These are phyloP conservation scores for Mesorhabditis spiculigera DNA, from an alignment of 2,888 invertebrate genomes.

Conservation along the genomic window DNA sequence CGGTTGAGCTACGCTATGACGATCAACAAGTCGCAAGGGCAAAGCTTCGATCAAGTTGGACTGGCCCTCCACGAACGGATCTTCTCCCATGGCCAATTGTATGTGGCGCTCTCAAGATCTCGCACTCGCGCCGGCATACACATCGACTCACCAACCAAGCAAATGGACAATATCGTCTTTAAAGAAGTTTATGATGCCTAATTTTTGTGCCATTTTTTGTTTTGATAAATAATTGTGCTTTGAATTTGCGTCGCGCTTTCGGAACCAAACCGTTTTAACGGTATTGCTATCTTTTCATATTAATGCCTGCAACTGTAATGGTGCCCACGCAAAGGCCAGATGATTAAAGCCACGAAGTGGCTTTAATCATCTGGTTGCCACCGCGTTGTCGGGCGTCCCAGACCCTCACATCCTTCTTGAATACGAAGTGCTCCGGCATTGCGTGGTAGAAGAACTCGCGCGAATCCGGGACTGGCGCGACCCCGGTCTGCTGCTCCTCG, in stretches of 20 bases:
- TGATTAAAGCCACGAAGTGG: too few relatives aligned
- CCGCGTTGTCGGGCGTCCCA: constrained; percentile 7
- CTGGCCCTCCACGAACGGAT: neutral
- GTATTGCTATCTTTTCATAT: too few relatives aligned
- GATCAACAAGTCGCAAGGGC: too few relatives aligned
- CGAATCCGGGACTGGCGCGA: neutral
- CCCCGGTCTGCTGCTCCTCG: constrained; percentile 7
- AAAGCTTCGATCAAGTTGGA: too few relatives aligned
- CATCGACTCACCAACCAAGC: neutral
- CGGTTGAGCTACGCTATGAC: too few relatives aligned
- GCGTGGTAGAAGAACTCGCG: constrained; percentile 11
- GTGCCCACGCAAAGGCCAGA: too few relatives aligned
- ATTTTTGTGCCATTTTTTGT: too few relatives aligned
- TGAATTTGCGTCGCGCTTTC: too few relatives aligned
- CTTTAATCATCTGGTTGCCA: constrained; percentile 11
- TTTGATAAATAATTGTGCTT: too few relatives aligned
- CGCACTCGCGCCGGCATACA: neutral
- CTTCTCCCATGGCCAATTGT: constrained; percentile 5
- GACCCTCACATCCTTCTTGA: constrained; percentile 4
- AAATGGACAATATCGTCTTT: constrained; percentile 7
- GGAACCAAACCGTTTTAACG: too few relatives aligned
- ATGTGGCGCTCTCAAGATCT: constrained; percentile 8
- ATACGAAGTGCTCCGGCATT: constrained; percentile 21
- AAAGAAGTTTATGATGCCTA: neutral
- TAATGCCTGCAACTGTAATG: too few relatives aligned